Percentiles rank a stretch among this genome's conserved stretches.
phyloP scores from a whole-genome alignment of 2,113 vertebrate genomes.

The Pionites leucogaster region DNA sequence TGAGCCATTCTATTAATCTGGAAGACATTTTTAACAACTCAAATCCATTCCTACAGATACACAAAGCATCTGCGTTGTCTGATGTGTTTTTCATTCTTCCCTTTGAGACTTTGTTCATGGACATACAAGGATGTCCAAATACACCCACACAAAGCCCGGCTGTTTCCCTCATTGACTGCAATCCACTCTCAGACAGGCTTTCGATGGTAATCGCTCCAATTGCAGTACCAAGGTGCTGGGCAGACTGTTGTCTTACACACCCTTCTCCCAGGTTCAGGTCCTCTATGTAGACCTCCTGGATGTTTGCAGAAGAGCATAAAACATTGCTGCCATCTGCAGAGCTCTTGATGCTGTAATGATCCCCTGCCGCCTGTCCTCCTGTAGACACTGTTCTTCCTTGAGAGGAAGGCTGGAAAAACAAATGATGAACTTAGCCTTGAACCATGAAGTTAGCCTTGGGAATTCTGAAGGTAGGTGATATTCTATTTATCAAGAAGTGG shows the following conservation, averaged over 20 bases:
- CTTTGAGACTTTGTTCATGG: not conserved
- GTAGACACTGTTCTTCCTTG: not conserved
- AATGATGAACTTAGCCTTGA: not conserved
- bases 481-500: not conserved
- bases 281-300: not conserved
- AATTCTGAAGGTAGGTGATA: not conserved
- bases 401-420: not conserved
- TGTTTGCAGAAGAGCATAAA: not conserved
- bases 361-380: not conserved
- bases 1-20: not conserved
- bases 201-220: not conserved
- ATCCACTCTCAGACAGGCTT: not conserved
- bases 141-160: not conserved
- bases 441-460: not conserved
- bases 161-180: not conserved
- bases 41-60: not conserved
- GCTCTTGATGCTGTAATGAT: not conserved
- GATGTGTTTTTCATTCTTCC: not conserved
- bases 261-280: not conserved
- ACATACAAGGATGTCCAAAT: not conserved
- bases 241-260: not conserved
- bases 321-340: constrained; percentile 44
- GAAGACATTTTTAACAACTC: not conserved
- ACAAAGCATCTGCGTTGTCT: not conserved
- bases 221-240: not conserved